A percentile compares a stretch with the other conserved stretches of the same genome.
Conservation (phyloP, 2,797 vertebrate species). For the Melanotaenia trifasciata region DNA sequence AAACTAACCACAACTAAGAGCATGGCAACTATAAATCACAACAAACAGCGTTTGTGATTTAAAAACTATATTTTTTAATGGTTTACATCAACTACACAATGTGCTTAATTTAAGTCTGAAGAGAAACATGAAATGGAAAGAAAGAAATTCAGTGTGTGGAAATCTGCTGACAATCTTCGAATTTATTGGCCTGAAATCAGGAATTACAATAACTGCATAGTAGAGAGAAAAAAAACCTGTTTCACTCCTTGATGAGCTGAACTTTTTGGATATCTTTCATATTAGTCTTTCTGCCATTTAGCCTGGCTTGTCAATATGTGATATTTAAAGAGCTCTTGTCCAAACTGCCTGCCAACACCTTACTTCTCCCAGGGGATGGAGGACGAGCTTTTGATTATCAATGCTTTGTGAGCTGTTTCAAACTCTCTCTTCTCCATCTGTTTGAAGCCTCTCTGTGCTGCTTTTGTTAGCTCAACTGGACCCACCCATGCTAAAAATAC, state of each 20-base stretch:
- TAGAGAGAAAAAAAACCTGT: too few relatives aligned
- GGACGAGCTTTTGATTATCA: neutral
- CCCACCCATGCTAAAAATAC: constrained; percentile 30
- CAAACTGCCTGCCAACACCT: neutral
- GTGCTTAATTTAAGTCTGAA: constrained; percentile 1
- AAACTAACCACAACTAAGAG: neutral
- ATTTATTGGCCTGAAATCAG: too few relatives aligned
- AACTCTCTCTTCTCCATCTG: neutral
- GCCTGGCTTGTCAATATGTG: neutral
- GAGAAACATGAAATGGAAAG: neutral
- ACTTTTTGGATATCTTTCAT: neutral
- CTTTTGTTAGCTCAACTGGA: constrained; percentile 30
- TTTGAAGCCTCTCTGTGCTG: constrained; percentile 5
- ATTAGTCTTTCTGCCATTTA: neutral
- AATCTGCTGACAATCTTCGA: neutral
- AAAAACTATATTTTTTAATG: constrained; percentile 8
- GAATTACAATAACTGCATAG: too few relatives aligned
- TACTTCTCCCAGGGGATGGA: neutral
- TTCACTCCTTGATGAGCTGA: neutral
- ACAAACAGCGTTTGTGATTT: constrained; percentile 4
- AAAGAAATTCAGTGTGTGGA: neutral
- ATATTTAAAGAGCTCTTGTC: neutral
- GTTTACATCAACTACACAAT: constrained; percentile 4
- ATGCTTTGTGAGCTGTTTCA: neutral
- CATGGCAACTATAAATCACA: constrained; percentile 3